These are phyloP conservation scores for Microctonus brassicae DNA, from an alignment of 2,888 invertebrate species.

Conservation along the genomic window DNA sequence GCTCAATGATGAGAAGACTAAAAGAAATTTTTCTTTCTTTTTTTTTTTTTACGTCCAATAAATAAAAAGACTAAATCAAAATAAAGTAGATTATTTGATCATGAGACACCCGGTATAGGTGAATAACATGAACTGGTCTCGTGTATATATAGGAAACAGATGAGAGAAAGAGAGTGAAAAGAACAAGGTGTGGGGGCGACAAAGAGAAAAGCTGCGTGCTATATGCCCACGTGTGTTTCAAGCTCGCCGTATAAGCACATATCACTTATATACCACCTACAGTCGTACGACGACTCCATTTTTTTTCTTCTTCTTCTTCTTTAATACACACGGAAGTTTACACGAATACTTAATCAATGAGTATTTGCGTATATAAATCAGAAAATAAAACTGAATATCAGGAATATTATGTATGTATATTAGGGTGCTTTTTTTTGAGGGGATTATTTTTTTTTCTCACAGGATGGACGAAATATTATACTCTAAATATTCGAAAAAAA, in stretches of 20 bases:
- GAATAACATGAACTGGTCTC: constrained; percentile 38
- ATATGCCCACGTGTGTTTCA: constrained; percentile 44
- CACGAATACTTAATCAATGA: not conserved
- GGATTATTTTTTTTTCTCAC: too few relatives aligned
- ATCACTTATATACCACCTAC: constrained; percentile 45
- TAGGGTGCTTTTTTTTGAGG: too few relatives aligned
- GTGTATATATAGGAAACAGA: constrained; percentile 1
- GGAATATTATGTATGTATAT: too few relatives aligned
- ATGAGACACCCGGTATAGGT: constrained; percentile 50
- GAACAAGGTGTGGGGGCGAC: constrained; percentile 40
- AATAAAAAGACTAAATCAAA: constrained; percentile 2
- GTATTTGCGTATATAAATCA: too few relatives aligned
- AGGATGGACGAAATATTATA: too few relatives aligned
- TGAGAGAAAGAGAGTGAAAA: constrained; percentile 34
- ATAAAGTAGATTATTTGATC: not conserved
- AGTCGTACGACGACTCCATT: constrained; percentile 21
- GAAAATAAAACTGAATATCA: too few relatives aligned
- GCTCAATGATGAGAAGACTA: too few relatives aligned
- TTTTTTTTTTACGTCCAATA: too few relatives aligned
- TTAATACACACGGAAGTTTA: constrained; percentile 18
- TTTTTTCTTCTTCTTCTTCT: constrained; percentile 10
- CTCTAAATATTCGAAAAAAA: too few relatives aligned
- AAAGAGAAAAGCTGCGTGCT: constrained; percentile 31
- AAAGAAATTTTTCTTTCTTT: too few relatives aligned
- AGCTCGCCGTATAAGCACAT: constrained; percentile 53